phyloP scores from a whole-genome alignment of 2,797 vertebrate species.

The Denticeps clupeoides region DNA sequence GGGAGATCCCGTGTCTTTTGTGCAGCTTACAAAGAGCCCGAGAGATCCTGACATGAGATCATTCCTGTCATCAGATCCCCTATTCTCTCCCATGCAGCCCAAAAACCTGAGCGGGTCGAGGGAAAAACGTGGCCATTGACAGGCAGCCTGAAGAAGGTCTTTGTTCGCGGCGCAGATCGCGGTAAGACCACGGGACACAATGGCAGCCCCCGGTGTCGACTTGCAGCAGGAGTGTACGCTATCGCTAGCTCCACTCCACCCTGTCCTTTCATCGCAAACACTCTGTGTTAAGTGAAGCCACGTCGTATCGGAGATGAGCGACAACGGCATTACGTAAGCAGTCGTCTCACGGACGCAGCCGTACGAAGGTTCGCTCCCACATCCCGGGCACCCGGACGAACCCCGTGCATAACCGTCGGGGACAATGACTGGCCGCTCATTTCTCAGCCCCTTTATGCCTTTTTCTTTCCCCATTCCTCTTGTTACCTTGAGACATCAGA shows the following conservation, averaged over 20 bases:
- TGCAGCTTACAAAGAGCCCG: slow-evolving; percentile 31
- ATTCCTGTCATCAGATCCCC: slow-evolving; percentile 6
- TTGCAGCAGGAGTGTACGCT: slow-evolving; percentile 20
- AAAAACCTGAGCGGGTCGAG: background rate
- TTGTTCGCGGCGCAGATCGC: slow-evolving; percentile 10
- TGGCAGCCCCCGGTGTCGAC: slow-evolving; percentile 23
- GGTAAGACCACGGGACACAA: slow-evolving; percentile 19
- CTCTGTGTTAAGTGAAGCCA: background rate
- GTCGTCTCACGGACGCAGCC: too few relatives aligned
- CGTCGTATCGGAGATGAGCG: slow-evolving; percentile 2
- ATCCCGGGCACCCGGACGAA: slow-evolving; percentile 1
- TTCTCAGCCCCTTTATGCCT: background rate
- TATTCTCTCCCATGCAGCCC: slow-evolving; percentile 22
- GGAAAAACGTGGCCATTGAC: background rate
- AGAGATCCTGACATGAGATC: slow-evolving; percentile 36
- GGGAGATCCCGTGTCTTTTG: slow-evolving; percentile 30
- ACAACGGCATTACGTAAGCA: slow-evolving; percentile 6
- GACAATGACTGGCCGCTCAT: background rate
- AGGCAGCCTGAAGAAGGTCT: background rate
- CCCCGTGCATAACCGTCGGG: background rate
- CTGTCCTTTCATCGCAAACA: background rate
- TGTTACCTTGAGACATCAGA: slow-evolving; percentile 11
- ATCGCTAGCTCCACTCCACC: background rate
- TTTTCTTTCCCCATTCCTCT: slow-evolving; percentile 5
- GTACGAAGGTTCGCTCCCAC: too few relatives aligned